Evolutionary conservation across 2,888 invertebrate species (phyloP), one percentile per base, ranked within the genome.

Genomic region (Sarcophaga subvicina): DNA sequence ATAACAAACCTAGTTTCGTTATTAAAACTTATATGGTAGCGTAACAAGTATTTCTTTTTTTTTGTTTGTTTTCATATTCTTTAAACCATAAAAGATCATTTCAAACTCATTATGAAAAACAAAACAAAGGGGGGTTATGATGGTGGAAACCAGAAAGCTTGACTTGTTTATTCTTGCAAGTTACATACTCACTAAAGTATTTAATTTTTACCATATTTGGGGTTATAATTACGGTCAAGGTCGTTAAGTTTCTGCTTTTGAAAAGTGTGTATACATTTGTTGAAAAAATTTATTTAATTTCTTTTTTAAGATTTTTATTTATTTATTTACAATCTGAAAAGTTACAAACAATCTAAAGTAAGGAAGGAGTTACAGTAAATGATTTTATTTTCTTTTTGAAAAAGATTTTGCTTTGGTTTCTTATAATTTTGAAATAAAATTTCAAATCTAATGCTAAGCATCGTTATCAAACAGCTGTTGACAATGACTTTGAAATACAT

Each of bases 171-270:
- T 37, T 37, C 37, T 37, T 37, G 37, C 37, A 37, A 37, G 2
- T 37, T 37, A 37, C 37, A 37, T 37, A 37, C 37, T 37, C 37
- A 37, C 37, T 37, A 37, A 37, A 37, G 37, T 37, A 37, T 22
- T 20, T 62, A 2, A 62, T 62, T 20, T 17, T 70, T 20, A 70
- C 69, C 47, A 54, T 83, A 62, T 72, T 78, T 72, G 62, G 62
- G 45, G 22, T 22, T 12, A 17, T 47, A 64, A 81, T 79, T 64
- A 47, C 64, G 70, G 79, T 82, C 79, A 86, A 86, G 85, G 85
- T 71, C 67, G 64, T 67, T 72, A 20, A 73, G 72, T 63, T 75
- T 69, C 66, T 10, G 8, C 37, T 8, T 37, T 37, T 37, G 37
- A 2, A 37, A 37, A 37, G 37, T 37, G 37, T 37, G 2, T 37